Evolutionary conservation across 2,113 vertebrate species (phyloP).

Genomic region (Butastur rufipennis): DNA sequence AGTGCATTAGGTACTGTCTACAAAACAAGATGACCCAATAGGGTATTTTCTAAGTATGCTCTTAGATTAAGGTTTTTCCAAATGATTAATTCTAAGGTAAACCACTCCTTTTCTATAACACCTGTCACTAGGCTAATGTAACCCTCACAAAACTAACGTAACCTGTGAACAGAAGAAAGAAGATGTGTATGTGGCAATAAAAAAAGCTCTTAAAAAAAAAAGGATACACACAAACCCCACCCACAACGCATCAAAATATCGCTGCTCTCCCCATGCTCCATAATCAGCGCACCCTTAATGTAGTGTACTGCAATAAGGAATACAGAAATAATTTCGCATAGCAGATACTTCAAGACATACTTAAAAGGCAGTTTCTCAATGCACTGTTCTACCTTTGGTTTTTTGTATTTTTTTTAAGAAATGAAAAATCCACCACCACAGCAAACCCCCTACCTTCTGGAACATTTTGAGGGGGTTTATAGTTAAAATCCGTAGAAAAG

Average conservation of each 20-base stretch:
- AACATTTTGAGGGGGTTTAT: constrained; percentile 81
- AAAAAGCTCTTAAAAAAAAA: no score
- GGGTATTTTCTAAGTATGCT: background rate
- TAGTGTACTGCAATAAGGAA: no score
- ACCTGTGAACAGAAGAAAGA: background rate
- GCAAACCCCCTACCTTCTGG: constrained; percentile 79
- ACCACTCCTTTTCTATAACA: background rate
- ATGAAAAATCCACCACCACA: background rate
- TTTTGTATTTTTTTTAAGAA: background rate
- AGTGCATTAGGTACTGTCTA: background rate
- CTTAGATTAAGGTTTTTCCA: background rate
- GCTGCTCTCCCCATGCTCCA: background rate
- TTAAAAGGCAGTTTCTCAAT: background rate
- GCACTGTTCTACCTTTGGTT: background rate
- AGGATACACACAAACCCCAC: background rate
- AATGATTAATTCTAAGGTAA: background rate
- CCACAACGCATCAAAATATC: background rate
- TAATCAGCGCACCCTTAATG: background rate
- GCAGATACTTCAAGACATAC: background rate
- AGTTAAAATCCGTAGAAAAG: constrained; percentile 89
- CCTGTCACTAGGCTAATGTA: no score
- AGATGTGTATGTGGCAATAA: background rate
- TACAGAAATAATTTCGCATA: background rate
- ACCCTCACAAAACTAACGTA: background rate
- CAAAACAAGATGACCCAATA: background rate